These are phyloP conservation scores for Varanus komodoensis DNA, from an alignment of 2,113 vertebrate species.

Conservation along the genomic window DNA sequence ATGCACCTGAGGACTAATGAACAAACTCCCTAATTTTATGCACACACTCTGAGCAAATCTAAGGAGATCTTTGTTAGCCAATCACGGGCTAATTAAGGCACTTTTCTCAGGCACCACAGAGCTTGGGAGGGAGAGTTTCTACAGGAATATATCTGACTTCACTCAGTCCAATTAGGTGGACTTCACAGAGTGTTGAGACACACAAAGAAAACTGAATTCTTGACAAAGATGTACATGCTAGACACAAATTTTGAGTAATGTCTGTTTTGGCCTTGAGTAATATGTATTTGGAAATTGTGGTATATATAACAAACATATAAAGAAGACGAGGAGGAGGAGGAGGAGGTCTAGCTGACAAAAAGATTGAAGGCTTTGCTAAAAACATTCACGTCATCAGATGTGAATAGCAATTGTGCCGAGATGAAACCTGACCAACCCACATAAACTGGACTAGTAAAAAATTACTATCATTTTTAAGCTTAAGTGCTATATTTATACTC, in stretches of 20 bases:
- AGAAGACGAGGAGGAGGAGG: not conserved
- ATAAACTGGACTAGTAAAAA: slow-evolving; percentile 11
- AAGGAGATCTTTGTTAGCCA: too few relatives aligned
- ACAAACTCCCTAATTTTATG: too few relatives aligned
- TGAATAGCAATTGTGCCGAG: slow-evolving; percentile 6
- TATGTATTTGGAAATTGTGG: slow-evolving; percentile 3
- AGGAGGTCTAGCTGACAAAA: not conserved
- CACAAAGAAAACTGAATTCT: too few relatives aligned
- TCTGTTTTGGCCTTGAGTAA: not conserved
- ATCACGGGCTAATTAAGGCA: too few relatives aligned
- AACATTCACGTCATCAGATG: not conserved
- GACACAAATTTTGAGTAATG: too few relatives aligned
- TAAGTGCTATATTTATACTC: slow-evolving; percentile 20
- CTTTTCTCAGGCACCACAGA: too few relatives aligned
- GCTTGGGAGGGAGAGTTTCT: too few relatives aligned
- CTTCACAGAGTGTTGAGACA: too few relatives aligned
- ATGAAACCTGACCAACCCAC: not conserved
- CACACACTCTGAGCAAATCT: too few relatives aligned
- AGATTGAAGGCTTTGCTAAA: not conserved
- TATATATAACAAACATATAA: not conserved
- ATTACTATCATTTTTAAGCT: slow-evolving; percentile 36
- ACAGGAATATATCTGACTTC: too few relatives aligned
- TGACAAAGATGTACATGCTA: too few relatives aligned
- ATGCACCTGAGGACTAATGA: not conserved
- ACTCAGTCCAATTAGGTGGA: too few relatives aligned